Evolutionary conservation across 2,797 vertebrate genomes (phyloP).

Genomic region (Lepus townsendii): DNA sequence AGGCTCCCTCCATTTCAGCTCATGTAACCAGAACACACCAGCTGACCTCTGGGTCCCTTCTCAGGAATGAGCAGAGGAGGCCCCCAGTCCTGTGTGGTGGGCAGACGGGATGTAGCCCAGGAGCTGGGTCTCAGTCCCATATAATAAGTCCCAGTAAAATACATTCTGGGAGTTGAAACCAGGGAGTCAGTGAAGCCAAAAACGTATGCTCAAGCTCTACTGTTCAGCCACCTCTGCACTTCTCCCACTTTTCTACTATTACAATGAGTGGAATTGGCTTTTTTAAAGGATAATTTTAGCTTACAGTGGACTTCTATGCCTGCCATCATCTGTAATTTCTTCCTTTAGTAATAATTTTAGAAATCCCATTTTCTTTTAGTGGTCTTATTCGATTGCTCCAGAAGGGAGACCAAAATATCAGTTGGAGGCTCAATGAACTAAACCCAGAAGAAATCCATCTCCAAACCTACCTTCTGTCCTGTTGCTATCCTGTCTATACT

Average conservation of each 20-base stretch:
- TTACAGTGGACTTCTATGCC: not conserved
- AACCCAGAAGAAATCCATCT: conserved; percentile 1
- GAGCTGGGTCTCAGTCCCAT: not conserved
- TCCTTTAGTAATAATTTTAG: not conserved
- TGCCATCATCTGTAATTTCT: not conserved
- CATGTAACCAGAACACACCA: not conserved
- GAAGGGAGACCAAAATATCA: not conserved
- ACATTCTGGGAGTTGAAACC: not conserved
- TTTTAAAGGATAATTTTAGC: not conserved
- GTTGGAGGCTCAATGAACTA: not conserved
- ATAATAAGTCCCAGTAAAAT: not conserved
- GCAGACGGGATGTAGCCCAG: not conserved
- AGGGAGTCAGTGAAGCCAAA: not conserved
- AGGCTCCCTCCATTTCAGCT: not conserved
- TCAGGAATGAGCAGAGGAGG: not conserved
- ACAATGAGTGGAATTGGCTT: not conserved
- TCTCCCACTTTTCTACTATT: not conserved
- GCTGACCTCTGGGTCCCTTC: not conserved
- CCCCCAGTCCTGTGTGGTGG: no score
- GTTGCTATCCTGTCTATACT: not conserved
- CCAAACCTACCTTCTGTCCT: not conserved
- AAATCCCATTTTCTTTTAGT: not conserved
- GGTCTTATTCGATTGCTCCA: not conserved
- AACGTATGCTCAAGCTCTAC: not conserved
- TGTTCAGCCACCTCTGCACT: not conserved